These are phyloP conservation scores for Colletes latitarsis DNA, from an alignment of 1,140 invertebrate species.

Conservation along the genomic window DNA sequence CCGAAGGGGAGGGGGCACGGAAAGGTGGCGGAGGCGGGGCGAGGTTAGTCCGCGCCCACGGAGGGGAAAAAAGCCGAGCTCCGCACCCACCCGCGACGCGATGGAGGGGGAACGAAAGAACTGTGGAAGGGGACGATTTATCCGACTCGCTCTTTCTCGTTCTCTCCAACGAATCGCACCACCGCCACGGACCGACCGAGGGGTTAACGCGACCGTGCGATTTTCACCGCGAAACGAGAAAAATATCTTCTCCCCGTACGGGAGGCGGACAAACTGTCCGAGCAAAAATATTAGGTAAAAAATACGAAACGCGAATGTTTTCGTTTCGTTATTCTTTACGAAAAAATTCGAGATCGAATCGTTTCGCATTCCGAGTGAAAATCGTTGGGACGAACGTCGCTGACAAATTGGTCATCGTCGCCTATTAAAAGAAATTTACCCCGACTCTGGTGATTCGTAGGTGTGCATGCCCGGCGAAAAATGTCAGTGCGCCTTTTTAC, in stretches of 20 bases:
- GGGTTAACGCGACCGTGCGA: constrained; percentile 31
- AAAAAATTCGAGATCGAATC: too few relatives aligned
- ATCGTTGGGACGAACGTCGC: too few relatives aligned
- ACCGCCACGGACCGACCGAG: constrained; percentile 40
- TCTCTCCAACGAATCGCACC: constrained; percentile 2
- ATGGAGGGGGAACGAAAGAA: constrained; percentile 72
- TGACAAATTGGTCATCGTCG: too few relatives aligned
- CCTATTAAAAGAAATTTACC: too few relatives aligned
- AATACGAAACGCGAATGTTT: too few relatives aligned
- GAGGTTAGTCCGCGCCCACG: constrained; percentile 78
- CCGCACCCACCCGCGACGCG: constrained; percentile 62
- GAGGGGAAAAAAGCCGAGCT: constrained; percentile 82
- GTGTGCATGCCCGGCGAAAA: constrained; percentile 58
- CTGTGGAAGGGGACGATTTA: constrained; percentile 73
- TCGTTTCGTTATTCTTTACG: too few relatives aligned
- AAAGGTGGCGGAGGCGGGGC: constrained; percentile 79
- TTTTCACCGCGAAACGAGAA: constrained; percentile 49
- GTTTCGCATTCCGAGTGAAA: too few relatives aligned
- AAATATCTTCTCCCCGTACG: constrained; percentile 25
- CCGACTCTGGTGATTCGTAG: constrained; percentile 23
- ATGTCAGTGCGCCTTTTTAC: constrained; percentile 58
- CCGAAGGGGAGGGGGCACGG: constrained; percentile 38
- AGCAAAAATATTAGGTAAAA: too few relatives aligned
- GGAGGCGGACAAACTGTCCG: too few relatives aligned
- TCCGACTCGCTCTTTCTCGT: constrained; percentile 44